phyloP scores from a whole-genome alignment of 2,113 vertebrate species.

The Chaenocephalus aceratus region DNA sequence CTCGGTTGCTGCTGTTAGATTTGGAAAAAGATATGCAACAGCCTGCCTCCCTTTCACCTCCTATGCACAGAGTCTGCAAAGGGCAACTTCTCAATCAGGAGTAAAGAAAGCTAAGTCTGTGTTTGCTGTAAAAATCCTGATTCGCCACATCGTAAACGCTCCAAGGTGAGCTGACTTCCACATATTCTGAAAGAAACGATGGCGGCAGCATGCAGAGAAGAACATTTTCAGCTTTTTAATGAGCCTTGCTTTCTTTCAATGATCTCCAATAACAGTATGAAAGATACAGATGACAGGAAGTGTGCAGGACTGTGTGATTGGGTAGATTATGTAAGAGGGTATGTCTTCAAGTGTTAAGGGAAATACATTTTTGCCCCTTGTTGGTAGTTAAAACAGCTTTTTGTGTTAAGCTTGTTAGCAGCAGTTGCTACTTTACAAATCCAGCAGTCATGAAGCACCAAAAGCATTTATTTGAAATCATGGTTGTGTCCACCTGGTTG shows the following conservation, averaged over 20 bases:
- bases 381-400: too few species aligned
- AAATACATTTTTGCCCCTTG: not conserved
- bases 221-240: slow-evolving; percentile 6
- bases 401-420: not conserved
- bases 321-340: not conserved
- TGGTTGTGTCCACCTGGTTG: not conserved
- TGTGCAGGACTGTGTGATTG: not conserved
- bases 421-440: not conserved
- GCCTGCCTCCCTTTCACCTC: not conserved
- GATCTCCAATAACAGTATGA: not conserved
- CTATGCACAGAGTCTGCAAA: slow-evolving; percentile 1
- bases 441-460: not conserved
- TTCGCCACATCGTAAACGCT: not conserved
- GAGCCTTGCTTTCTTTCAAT: slow-evolving; percentile 26
- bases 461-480: not conserved
- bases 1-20: slow-evolving; percentile 30
- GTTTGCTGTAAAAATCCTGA: slow-evolving; percentile 19
- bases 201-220: not conserved
- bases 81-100: slow-evolving; percentile 5
- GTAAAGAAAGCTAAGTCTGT: not conserved
- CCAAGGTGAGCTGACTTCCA: slow-evolving; percentile 31
- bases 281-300: slow-evolving; percentile 6
- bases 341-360: not conserved
- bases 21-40: slow-evolving; percentile 22
- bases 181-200: slow-evolving; percentile 21